Percentiles rank a stretch among this genome's conserved stretches.
phyloP scores from a whole-genome alignment of 2,888 invertebrate species.

The Ferdinandea cuprea region DNA sequence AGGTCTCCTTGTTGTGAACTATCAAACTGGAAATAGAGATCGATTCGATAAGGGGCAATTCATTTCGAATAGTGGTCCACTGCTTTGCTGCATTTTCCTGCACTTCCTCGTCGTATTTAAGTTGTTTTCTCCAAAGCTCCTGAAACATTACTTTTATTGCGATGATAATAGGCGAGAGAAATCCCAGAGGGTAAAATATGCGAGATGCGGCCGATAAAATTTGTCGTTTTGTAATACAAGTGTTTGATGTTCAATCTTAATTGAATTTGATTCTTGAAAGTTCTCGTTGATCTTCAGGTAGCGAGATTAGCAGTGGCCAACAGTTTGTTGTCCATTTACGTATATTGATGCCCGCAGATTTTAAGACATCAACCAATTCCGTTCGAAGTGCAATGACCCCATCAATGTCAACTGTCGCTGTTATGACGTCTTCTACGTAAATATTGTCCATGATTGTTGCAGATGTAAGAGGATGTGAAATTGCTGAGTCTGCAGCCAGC shows the following conservation, averaged over 20 bases:
- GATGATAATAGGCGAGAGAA: not conserved
- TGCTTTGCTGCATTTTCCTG: conserved; percentile 18
- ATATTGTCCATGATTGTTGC: not conserved
- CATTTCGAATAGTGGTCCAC: conserved; percentile 17
- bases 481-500: no score
- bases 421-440: conserved; percentile 16
- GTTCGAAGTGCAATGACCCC: no score
- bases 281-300: not conserved
- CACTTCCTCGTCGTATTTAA: conserved; percentile 63
- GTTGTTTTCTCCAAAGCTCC: no score
- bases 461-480: not conserved
- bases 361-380: no score
- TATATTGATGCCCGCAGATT: no score
- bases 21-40: no score
- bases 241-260: conserved; percentile 4
- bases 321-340: no score
- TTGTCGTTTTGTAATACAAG: conserved; percentile 6
- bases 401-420: not conserved
- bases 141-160: not conserved
- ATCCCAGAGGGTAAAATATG: conserved; percentile 32
- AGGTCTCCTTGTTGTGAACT: no score
- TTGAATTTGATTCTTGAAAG: conserved; percentile 14
- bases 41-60: no score
- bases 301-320: not conserved
- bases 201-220: conserved; percentile 33